Evolutionary conservation across 2,113 vertebrate genomes (phyloP), one percentile per base, ranked within the genome.

Genomic region (Mustela nigripes): DNA sequence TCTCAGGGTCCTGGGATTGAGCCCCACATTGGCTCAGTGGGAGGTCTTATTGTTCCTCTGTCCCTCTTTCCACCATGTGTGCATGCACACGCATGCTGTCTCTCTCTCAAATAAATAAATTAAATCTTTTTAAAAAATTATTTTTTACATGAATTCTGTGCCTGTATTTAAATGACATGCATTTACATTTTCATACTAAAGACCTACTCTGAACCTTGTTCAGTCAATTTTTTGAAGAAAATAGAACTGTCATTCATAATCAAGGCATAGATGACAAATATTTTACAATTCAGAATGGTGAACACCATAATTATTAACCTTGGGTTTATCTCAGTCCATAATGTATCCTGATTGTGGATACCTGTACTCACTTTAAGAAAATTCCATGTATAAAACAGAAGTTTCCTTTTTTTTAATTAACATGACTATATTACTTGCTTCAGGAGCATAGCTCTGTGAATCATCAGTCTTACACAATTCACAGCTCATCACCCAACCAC

Each of bases 261-360:
- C 33, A 73, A 89, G 71, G 19, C 15, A 19, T 15, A 93, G 33
- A 79, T 56, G 74, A 78, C 5, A 94, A 89, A 48, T 7, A 94
- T 84, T 84, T 88, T 62, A 90, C 56, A 83, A 69, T 42, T 60
- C 58, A 94, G 31, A 69, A 83, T 74, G 48, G 4, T 42, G 53
- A 94, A 62, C 22, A 83, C 60, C 50, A 60, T 78, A 65, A 96
- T 78, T 4, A 28, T 67, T 90, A 78, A 87, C 11, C 22, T 93
- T 84, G 92, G 69, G n/a, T 33, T 96, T 94, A 78, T 58, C 26
- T 96, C 65, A 91, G 36, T 56, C 12, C 2, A 48, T 86, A 60
- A 85, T n/a, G 42, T 39, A 39, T n/a, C 42, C 31, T 90, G 19
- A 28, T 89, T 81, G 50, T 16, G 6, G 22, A 71, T n/a, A 89